Conservation (phyloP, 2,797 vertebrate genomes). For the Menidia menidia region DNA sequence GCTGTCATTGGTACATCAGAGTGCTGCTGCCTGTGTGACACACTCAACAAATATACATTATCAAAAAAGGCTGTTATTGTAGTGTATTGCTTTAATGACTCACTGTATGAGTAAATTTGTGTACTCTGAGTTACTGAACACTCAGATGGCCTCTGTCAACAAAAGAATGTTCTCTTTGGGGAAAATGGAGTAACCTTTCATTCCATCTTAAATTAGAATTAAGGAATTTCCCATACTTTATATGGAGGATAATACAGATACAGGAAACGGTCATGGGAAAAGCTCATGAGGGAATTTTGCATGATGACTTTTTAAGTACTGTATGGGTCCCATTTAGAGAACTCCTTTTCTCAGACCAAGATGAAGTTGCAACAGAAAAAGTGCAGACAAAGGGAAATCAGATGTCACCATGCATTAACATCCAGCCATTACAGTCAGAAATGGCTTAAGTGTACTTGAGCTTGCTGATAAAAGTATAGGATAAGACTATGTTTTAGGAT, state of each 20-base stretch:
- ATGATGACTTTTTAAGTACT: conserved; percentile 15
- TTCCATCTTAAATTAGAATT: background rate
- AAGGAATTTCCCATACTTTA: background rate
- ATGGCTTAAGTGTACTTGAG: too few relatives aligned
- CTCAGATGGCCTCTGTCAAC: conserved; percentile 3
- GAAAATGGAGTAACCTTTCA: background rate
- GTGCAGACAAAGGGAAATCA: background rate
- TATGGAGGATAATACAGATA: conserved; percentile 6
- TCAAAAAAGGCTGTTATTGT: conserved; percentile 15
- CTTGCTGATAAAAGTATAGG: too few relatives aligned
- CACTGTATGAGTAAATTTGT: background rate
- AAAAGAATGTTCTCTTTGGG: background rate
- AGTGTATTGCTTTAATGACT: background rate
- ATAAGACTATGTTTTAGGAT: too few relatives aligned
- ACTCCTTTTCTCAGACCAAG: background rate
- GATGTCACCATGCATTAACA: background rate
- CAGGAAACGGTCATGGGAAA: background rate
- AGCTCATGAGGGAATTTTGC: background rate
- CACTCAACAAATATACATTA: background rate
- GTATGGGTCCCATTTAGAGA: conserved; percentile 3
- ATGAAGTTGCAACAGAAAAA: background rate
- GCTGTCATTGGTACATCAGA: conserved; percentile 46
- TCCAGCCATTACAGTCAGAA: too few relatives aligned
- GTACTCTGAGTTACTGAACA: conserved; percentile 13
- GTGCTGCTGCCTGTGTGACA: conserved; percentile 9